These are phyloP conservation scores for Schrankia costaestrigalis DNA, from an alignment of 2,888 invertebrate genomes.

Conservation along the genomic window DNA sequence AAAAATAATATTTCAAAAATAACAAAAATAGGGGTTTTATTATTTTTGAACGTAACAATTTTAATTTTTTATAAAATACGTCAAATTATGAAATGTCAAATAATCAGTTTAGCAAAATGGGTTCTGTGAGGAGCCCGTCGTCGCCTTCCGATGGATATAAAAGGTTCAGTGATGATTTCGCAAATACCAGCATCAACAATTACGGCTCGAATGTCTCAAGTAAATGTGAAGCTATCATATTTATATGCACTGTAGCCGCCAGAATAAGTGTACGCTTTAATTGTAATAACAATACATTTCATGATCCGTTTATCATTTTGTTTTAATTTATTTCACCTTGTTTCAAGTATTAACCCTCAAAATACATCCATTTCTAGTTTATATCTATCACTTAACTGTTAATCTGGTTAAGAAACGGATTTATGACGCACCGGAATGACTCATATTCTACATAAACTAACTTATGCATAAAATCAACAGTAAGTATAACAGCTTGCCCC, in stretches of 20 bases:
- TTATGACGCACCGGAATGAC: slow-evolving; percentile 60
- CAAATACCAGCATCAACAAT: slow-evolving; percentile 78
- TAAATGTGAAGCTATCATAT: slow-evolving; percentile 74
- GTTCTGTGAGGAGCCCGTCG: slow-evolving; percentile 79
- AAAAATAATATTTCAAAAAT: too few species aligned
- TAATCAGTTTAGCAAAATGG: slow-evolving; percentile 72
- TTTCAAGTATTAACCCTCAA: slow-evolving; percentile 37
- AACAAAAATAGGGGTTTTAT: too few species aligned
- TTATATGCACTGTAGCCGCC: slow-evolving; percentile 73
- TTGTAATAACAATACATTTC: slow-evolving; percentile 73
- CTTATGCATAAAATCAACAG: slow-evolving; percentile 48
- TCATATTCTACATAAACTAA: slow-evolving; percentile 49
- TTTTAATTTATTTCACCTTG: slow-evolving; percentile 62
- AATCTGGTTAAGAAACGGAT: slow-evolving; percentile 37
- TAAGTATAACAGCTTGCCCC: slow-evolving; percentile 32
- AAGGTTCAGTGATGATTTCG: slow-evolving; percentile 83
- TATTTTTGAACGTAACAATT: slow-evolving; percentile 11
- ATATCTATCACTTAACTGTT: slow-evolving; percentile 43
- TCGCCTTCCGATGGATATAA: slow-evolving; percentile 83
- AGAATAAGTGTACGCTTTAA: slow-evolving; percentile 66
- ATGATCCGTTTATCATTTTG: slow-evolving; percentile 65
- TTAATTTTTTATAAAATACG: slow-evolving; percentile 3
- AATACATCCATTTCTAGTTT: slow-evolving; percentile 29
- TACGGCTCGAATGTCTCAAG: slow-evolving; percentile 83
- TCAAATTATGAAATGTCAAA: slow-evolving; percentile 15